Evolutionary conservation across 2,888 invertebrate species (phyloP).

Genomic region (Poecilus cupreus): DNA sequence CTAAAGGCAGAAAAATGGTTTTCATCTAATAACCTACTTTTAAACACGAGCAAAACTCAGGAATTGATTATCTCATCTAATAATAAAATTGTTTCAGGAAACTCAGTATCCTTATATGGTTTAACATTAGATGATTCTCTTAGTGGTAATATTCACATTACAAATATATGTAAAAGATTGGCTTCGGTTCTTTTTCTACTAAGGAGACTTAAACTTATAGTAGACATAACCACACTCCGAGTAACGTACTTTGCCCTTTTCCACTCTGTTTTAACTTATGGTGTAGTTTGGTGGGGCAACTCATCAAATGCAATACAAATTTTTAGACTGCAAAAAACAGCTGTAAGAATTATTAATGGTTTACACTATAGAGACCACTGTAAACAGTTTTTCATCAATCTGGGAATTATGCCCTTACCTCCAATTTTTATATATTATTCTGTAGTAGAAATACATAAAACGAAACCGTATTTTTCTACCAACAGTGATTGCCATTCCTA

Average conservation of each 20-base stretch:
- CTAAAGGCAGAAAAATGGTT: background rate
- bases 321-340: background rate
- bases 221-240: background rate
- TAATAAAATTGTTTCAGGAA: background rate
- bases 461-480: too few relatives aligned
- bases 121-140: background rate
- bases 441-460: too few relatives aligned
- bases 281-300: background rate
- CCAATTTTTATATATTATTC: too few relatives aligned
- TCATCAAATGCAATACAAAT: background rate
- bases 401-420: background rate
- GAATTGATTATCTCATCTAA: background rate
- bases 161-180: background rate
- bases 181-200: background rate
- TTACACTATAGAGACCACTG: background rate
- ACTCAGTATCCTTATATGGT: background rate
- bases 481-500: too few relatives aligned
- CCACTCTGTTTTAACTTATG: background rate
- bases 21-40: background rate
- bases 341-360: background rate
- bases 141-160: background rate
- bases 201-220: background rate
- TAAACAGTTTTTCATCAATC: background rate
- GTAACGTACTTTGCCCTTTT: background rate
- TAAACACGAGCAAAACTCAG: background rate